Conservation (phyloP, 2,888 invertebrate genomes). For the Cryptocheilus praepositus region DNA sequence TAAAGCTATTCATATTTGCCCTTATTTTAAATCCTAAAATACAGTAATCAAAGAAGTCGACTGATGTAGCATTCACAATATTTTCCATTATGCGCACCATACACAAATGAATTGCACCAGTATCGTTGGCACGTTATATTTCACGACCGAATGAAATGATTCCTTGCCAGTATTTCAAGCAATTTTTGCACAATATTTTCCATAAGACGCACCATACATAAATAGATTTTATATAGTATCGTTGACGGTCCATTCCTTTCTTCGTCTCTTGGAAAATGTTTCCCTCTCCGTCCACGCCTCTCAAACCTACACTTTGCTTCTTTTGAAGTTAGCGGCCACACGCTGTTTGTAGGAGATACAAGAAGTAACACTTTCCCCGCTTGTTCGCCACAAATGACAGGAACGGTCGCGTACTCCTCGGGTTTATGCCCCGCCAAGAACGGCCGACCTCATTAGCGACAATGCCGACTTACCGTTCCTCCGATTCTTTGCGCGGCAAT, state of each 20-base stretch:
- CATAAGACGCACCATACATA: too few species aligned
- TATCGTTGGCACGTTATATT: too few species aligned
- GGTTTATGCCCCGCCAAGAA: conserved; percentile 3
- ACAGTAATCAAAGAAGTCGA: too few species aligned
- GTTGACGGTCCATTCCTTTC: background rate
- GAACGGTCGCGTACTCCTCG: background rate
- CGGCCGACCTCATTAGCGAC: conserved; percentile 13
- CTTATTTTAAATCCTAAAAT: too few species aligned
- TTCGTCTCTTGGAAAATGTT: background rate
- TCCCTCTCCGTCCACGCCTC: background rate
- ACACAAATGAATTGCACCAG: too few species aligned
- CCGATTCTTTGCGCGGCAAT: background rate
- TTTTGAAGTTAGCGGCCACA: conserved; percentile 32
- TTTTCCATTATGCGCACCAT: too few species aligned
- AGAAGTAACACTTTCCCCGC: conserved; percentile 38
- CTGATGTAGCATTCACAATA: too few species aligned
- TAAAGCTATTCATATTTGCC: too few species aligned
- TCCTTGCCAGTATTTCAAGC: too few species aligned
- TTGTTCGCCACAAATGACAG: conserved; percentile 14
- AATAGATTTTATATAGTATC: too few species aligned
- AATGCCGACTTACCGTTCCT: conserved; percentile 4
- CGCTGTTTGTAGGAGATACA: conserved; percentile 25
- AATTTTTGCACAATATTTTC: too few species aligned
- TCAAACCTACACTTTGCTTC: conserved; percentile 35
- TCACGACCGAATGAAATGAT: too few species aligned